Evolutionary conservation across 2,113 vertebrate genomes (phyloP).

Genomic region (Chascanopsetta lugubris): DNA sequence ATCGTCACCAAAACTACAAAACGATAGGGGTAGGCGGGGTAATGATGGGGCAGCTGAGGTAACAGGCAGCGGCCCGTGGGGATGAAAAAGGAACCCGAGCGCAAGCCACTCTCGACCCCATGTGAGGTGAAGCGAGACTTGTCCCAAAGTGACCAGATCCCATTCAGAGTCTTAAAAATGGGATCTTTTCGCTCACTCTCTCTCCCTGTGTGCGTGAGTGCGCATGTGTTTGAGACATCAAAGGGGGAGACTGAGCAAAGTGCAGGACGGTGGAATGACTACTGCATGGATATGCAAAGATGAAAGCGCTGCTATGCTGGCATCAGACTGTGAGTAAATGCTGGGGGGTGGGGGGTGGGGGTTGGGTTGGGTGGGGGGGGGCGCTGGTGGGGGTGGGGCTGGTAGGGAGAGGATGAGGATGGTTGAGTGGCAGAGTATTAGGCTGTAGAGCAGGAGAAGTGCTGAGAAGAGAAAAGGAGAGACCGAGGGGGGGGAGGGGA

Average conservation of each 20-base stretch:
- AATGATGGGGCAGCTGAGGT: not conserved
- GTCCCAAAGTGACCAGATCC: slow-evolving; percentile 37
- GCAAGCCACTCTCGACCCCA: slow-evolving; percentile 9
- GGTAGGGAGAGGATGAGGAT: not conserved
- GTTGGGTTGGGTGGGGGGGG: not conserved
- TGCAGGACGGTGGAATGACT: slow-evolving; percentile 24
- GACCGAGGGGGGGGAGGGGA: slow-evolving; percentile 2
- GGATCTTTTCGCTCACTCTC: not conserved
- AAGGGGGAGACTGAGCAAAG: slow-evolving; percentile 41
- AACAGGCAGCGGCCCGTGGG: not conserved
- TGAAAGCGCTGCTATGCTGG: slow-evolving; percentile 43
- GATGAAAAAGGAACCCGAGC: not conserved
- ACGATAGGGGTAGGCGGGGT: not conserved
- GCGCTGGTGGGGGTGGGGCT: no score
- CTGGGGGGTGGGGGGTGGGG: not conserved
- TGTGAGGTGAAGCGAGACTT: slow-evolving; percentile 6
- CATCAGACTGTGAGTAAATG: slow-evolving; percentile 30
- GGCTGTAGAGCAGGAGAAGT: slow-evolving; percentile 1
- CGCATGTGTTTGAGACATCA: slow-evolving; percentile 31
- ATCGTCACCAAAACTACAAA: not conserved
- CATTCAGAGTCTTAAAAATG: slow-evolving; percentile 17
- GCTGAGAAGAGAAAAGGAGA: not conserved
- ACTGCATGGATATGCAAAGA: slow-evolving; percentile 44
- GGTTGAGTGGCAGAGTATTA: not conserved
- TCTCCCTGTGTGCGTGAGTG: not conserved